A percentile compares a stretch with the other conserved stretches of the same genome.
phyloP scores from a whole-genome alignment of 2,888 invertebrate genomes.

The Cosmia trapezina region DNA sequence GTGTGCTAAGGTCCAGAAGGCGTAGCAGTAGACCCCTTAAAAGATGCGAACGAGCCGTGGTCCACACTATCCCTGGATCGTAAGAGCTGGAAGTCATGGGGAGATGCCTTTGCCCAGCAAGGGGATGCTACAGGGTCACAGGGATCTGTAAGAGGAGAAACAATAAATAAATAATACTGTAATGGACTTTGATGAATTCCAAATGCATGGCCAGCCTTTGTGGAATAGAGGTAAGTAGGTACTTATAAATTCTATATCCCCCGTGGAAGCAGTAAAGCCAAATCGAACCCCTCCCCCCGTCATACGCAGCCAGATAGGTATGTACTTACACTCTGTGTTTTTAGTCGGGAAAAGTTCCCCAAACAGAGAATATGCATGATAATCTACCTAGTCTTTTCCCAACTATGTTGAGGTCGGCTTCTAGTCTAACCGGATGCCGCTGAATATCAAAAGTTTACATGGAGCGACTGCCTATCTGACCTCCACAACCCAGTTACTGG shows the following conservation, averaged over 20 bases:
- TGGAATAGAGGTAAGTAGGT: not conserved
- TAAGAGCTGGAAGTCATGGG: not conserved
- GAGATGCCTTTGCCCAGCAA: not conserved
- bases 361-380: not conserved
- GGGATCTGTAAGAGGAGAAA: not conserved
- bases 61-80: not conserved
- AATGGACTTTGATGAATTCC: not conserved
- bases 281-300: not conserved
- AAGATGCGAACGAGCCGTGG: not conserved
- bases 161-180: not conserved
- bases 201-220: not conserved
- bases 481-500: too few species aligned
- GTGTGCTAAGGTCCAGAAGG: too few species aligned
- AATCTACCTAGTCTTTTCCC: too few species aligned
- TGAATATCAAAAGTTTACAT: too few species aligned
- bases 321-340: not conserved
- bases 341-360: not conserved
- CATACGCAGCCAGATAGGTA: not conserved
- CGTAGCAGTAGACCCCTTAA: too few species aligned
- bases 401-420: too few species aligned
- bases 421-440: too few species aligned
- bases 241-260: not conserved
- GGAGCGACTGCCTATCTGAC: too few species aligned
- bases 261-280: not conserved
- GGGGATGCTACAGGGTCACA: not conserved